These are phyloP conservation scores for Calyptommatus sinebrachiatus DNA, from an alignment of 2,113 vertebrate genomes.

Conservation along the genomic window DNA sequence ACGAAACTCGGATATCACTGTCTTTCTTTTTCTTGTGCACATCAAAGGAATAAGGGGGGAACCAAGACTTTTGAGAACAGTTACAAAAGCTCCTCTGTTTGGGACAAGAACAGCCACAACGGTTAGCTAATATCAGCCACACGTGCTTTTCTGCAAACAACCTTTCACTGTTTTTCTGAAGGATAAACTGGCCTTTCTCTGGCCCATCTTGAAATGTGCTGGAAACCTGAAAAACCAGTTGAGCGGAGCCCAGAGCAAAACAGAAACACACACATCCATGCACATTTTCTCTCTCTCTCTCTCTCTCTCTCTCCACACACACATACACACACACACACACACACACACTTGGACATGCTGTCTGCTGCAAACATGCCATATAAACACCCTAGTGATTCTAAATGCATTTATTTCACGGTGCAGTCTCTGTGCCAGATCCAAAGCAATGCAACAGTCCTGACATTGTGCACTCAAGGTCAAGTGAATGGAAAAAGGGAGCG, in stretches of 20 bases:
- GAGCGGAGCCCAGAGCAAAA: not conserved
- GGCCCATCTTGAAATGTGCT: not conserved
- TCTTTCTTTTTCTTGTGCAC: not conserved
- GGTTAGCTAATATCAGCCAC: not conserved
- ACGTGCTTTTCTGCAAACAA: not conserved
- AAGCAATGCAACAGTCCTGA: not conserved
- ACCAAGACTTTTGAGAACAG: not conserved
- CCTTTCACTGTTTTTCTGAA: not conserved
- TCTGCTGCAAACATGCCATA: not conserved
- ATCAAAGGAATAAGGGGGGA: fast-evolving
- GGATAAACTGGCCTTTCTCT: not conserved
- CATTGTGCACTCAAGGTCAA: not conserved
- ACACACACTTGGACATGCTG: not conserved
- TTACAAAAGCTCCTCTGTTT: not conserved
- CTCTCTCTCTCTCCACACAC: too few relatives aligned
- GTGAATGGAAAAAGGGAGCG: not conserved
- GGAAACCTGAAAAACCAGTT: slow-evolving; percentile 12
- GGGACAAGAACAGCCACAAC: not conserved
- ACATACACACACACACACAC: not conserved
- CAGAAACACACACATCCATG: not conserved
- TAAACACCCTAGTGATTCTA: not conserved
- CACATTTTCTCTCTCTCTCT: too few relatives aligned
- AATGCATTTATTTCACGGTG: not conserved
- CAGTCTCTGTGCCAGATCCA: not conserved
- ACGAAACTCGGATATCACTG: not conserved